Conservation (phyloP, 2,888 invertebrate genomes). For the Mycalesis mineus region DNA sequence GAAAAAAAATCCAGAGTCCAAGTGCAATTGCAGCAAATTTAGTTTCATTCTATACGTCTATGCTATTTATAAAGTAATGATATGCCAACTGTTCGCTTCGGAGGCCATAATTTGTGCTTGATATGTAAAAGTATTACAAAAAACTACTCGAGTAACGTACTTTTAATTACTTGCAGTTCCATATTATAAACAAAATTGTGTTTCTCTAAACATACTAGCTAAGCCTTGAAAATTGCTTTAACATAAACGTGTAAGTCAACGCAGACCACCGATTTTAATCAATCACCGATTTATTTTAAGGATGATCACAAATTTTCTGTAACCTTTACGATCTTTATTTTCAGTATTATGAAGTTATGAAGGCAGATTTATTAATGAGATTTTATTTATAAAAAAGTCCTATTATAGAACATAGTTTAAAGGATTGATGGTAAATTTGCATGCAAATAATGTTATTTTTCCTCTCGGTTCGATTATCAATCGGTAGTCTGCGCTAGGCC, state of each 20-base stretch:
- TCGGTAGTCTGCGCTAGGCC: not conserved
- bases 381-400: too few relatives aligned
- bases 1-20: conserved; percentile 11
- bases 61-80: conserved; percentile 49
- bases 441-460: not conserved
- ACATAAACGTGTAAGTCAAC: conserved; percentile 12
- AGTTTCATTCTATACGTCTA: conserved; percentile 21
- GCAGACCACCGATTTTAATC: not conserved
- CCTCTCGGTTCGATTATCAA: too few relatives aligned
- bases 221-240: conserved; percentile 18
- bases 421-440: too few relatives aligned
- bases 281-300: not conserved
- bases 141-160: conserved; percentile 18
- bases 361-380: too few relatives aligned
- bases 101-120: conserved; percentile 59
- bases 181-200: conserved; percentile 25
- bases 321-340: too few relatives aligned
- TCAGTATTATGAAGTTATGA: too few relatives aligned
- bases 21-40: not conserved
- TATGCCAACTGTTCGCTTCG: conserved; percentile 60
- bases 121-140: conserved; percentile 50
- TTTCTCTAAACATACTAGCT: conserved; percentile 22
- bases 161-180: conserved; percentile 25
- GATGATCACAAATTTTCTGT: too few relatives aligned
- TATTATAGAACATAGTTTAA: too few relatives aligned